A percentile compares a stretch with the other conserved stretches of the same genome.
Evolutionary conservation across 2,888 invertebrate species (phyloP).

Genomic region (Nysson spinosus): DNA sequence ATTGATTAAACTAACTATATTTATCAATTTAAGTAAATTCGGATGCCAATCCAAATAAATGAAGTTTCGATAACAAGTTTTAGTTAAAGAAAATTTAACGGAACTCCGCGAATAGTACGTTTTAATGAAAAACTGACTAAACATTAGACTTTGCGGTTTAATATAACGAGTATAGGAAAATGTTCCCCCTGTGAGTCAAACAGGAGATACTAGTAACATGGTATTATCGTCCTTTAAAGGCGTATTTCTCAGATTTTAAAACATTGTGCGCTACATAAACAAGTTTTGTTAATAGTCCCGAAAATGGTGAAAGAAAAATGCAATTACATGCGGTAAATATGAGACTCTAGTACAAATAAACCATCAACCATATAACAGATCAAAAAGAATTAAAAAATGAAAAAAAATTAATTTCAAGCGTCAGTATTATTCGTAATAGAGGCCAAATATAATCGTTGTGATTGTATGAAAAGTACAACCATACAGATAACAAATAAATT

Average conservation of each 20-base stretch:
- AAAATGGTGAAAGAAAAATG: slow-evolving; percentile 31
- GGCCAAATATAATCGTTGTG: slow-evolving; percentile 26
- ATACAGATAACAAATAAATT: slow-evolving; percentile 55
- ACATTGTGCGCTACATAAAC: background rate
- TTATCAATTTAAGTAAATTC: too few species aligned
- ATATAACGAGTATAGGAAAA: slow-evolving; percentile 19
- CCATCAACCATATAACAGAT: slow-evolving; percentile 28
- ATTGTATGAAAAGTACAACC: slow-evolving; percentile 40
- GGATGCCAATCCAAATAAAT: too few species aligned
- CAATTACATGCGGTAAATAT: slow-evolving; percentile 20
- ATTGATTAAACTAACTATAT: too few species aligned
- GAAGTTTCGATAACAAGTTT: too few species aligned
- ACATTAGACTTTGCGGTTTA: background rate
- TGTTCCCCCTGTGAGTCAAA: too few species aligned
- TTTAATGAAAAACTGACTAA: slow-evolving; percentile 11
- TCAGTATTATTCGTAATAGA: slow-evolving; percentile 27
- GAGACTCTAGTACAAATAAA: slow-evolving; percentile 24
- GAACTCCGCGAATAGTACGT: slow-evolving; percentile 5
- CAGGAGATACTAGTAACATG: too few species aligned
- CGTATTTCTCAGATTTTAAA: background rate
- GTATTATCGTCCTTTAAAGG: background rate
- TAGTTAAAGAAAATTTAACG: slow-evolving; percentile 15
- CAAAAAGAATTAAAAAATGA: slow-evolving; percentile 10
- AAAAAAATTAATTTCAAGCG: slow-evolving; percentile 23
- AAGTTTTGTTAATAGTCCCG: background rate